Evolutionary conservation across 2,113 vertebrate species (phyloP), one percentile per base, ranked within the genome.

Genomic region (Neodontobutis hainanensis): DNA sequence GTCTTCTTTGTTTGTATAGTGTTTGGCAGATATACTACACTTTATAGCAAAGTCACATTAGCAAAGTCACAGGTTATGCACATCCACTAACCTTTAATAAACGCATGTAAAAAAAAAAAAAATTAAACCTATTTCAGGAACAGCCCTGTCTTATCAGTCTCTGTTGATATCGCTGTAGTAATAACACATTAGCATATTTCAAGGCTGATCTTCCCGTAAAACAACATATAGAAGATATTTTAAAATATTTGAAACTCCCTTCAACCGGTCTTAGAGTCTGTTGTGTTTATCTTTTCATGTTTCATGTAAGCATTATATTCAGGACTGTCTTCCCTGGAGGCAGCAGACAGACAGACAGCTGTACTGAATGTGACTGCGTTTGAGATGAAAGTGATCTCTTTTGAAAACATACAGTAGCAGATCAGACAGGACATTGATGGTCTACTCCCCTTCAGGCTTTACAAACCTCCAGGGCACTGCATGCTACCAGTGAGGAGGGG

Each of bases 401-500:
- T 77, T 84, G 72, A 86, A 77, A 43, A 10, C 43, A 67, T 74
- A 82, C 77, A 80, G 79, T 56, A 70, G 60, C 64, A 78, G 81
- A 87, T 87, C 88, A 85, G 77, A 88, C 79, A 61, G 82, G 70
- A 77, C 6, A 44, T 77, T 46, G 73, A 68, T 80, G 58, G 73
- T 73, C 76, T 83, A 77, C 68, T 77, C 47, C 77, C 74, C 85
- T 77, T 81, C 80, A 84, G 85, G 66, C 75, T 79, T 45, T 44
- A 47, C 60, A 57, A 55, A 78, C 73, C 73, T 71, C 69, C 65
- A 57, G 71, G 79, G 69, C 87, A 34, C 74, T 4, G 62, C 85
- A 75, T 84, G 80, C 40, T 65, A 70, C 84, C 73, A 70, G 71
- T 59, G 47, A 62, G 65, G 35, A 71, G 27, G 56, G 48, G 77